Evolutionary conservation across 1,140 invertebrate species (phyloP), one percentile per base, ranked within the genome.

Genomic region (Aporrectodea caliginosa): DNA sequence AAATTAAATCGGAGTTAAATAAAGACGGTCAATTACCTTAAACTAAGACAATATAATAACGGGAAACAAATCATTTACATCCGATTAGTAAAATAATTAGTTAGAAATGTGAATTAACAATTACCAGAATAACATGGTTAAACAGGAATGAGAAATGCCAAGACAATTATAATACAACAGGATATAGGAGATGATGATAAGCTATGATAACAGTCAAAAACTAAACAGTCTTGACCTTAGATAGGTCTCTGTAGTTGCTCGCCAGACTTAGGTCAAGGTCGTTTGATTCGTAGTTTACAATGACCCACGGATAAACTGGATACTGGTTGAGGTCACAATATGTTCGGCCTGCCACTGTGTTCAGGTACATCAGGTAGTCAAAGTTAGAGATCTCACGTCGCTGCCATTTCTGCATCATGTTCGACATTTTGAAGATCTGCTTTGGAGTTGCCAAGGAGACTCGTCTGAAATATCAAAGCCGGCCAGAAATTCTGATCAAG

Each of bases 341-440:
- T 0, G 97, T 98, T 73, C 98, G 92, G 22, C 98, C 95, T 78
- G 98, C 97, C 83, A 99, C 98, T 2, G 98, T 99, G 88, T 99
- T 99, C 76, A 99, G 91, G 90, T 99, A 99, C 97, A 99, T 99
- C 81, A 99, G 91, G 89, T 99, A 99, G 87, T 99, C 97, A 88
- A 99, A 99, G 90, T 99, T 99, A 72, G 96, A 98, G 82, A 99
- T 98, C 89, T 99, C 98, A 31, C 98, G 90, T 16, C 96, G 91
- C 88, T 98, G 96, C 98, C 98, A 99, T 89, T 98, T 98, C 89
- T 98, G 95, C 1, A 96, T 98, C 98, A 99, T 99, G 88, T 98
- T 98, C 14, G 97, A 99, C 89, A 96, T 95, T 80, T 96, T 92
- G 93, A 99, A 99, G 82, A 99, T 91, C 86, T 99, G 97, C 43